Base-by-base conservation (phyloP, 2,113 vertebrate species). In the Malurus elegans region DNA sequence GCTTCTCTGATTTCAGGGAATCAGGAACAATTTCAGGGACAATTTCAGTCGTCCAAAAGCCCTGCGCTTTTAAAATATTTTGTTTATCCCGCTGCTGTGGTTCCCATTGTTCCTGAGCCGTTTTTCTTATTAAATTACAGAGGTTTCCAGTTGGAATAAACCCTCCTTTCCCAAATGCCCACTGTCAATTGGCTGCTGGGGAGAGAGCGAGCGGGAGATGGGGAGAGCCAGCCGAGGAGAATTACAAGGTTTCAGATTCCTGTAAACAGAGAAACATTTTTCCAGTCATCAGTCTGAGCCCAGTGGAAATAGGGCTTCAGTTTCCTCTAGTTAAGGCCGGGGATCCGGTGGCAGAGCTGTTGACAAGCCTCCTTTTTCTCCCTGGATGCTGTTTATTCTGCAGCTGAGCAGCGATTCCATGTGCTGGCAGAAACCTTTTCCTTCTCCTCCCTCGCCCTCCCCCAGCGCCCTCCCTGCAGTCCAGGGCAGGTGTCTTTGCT, bases 211-310 rank as follows among this genome's bases (percentile, higher is more conserved):
- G 71, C 20, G 45, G 21, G 45, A 47, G 45, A 47, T 47, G 60
- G 36, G 61, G 86, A 65, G 57, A 65, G 79, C 36, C 84, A 93
- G 81, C 70, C 62, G 85, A 94, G 81, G 85, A 96, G 94, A 97
- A 96, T 95, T 90, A 92, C 85, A 90, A 88, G 96, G 96, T 96
- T 96, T 97, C 96, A 76, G 82, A 88, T 97, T 96, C 92, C 96
- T 94, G 96, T 97, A 96, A 96, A 96, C 88, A 96, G 96, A 96
- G 95, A 96, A 97, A 97, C 90, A 95, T 96, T 96, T 96, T 97
- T 96, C 96, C 95, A 96, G 75, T 76, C 95, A 62, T 92, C 96
- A 70, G 61, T 25, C 87, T 16, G 88, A 86, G 79, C 86, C 88
- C 86, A 84, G 93, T 95, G 93, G 96, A 97, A 97, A 96, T 65